phyloP scores from a whole-genome alignment of 2,113 vertebrate genomes.

The Poicephalus gulielmi region DNA sequence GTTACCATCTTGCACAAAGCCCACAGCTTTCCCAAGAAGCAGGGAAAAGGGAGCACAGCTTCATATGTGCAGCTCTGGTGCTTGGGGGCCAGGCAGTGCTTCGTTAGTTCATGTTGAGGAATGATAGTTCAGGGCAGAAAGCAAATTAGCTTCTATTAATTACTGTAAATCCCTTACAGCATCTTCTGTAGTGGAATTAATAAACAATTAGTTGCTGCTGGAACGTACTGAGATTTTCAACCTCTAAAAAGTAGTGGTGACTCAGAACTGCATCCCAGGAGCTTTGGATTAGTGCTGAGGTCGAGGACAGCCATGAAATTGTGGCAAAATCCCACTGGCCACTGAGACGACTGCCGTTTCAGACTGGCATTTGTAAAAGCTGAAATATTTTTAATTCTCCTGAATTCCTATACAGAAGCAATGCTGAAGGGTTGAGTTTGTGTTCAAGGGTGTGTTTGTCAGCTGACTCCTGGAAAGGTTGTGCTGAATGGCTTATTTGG shows the following conservation, averaged over 20 bases:
- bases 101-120: not conserved
- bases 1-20: not conserved
- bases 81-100: not conserved
- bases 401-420: not conserved
- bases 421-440: not conserved
- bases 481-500: slow-evolving; percentile 27
- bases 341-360: not conserved
- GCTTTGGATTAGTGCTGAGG: not conserved
- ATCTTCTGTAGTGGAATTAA: slow-evolving; percentile 39
- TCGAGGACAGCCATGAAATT: slow-evolving; percentile 4
- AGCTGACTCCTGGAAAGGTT: not conserved
- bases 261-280: not conserved
- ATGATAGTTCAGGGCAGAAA: slow-evolving; percentile 1
- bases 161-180: slow-evolving; percentile 25
- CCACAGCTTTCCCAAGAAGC: not conserved
- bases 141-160: slow-evolving; percentile 45
- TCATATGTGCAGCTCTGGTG: not conserved
- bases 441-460: not conserved
- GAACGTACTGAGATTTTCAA: slow-evolving; percentile 20
- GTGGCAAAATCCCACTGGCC: not conserved
- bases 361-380: not conserved
- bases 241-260: not conserved
- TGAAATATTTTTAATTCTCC: not conserved
- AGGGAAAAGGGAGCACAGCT: not conserved
- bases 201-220: slow-evolving; percentile 36